phyloP scores from a whole-genome alignment of 2,113 vertebrate species.

The Petrocephalus zakoni region DNA sequence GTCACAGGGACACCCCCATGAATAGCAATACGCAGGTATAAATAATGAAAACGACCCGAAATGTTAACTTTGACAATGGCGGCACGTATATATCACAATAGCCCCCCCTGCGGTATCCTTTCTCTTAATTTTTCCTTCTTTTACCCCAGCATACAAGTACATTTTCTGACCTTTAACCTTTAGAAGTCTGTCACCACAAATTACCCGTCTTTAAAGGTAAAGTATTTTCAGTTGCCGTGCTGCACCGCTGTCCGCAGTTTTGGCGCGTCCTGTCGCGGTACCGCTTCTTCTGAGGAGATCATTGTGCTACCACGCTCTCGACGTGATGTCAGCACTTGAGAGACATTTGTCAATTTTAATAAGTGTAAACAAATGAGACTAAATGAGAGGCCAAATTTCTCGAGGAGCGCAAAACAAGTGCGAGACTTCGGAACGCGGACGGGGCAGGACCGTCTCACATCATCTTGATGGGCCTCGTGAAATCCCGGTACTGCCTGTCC shows the following conservation, averaged over 20 bases:
- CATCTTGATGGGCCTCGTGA: background rate
- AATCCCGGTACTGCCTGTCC: background rate
- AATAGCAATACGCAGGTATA: background rate
- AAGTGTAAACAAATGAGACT: background rate
- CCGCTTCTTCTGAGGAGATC: background rate
- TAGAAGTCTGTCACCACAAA: background rate
- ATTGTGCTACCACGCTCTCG: background rate
- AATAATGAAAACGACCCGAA: constrained; percentile 1
- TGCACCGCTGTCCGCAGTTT: background rate
- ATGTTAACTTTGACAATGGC: background rate
- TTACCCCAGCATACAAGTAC: background rate
- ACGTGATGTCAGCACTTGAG: background rate
- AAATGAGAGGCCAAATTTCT: background rate
- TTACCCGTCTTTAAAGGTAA: background rate
- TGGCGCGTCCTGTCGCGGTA: background rate
- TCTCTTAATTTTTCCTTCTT: constrained; percentile 8
- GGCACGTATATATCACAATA: background rate
- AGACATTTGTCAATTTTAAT: background rate
- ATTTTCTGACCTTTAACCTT: background rate
- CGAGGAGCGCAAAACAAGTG: background rate
- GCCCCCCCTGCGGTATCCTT: background rate
- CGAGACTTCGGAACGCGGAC: background rate
- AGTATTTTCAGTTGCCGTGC: background rate
- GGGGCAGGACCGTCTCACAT: background rate
- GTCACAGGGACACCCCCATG: background rate